Base-by-base conservation (phyloP, 2,797 vertebrate species). In the Tangara arthus region DNA sequence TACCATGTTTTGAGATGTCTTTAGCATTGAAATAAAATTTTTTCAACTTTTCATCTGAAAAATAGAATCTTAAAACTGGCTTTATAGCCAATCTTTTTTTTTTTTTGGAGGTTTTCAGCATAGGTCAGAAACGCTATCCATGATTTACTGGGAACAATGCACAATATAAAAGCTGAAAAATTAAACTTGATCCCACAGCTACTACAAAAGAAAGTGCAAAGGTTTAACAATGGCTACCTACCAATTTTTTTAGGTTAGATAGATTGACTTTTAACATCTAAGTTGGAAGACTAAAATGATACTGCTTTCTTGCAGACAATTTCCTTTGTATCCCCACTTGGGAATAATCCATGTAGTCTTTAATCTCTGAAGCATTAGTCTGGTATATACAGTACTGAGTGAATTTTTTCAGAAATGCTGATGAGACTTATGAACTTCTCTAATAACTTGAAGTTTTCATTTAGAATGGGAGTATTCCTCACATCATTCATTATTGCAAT, bases 381-480 rank as follows among this genome's bases (percentile, higher is more conserved):
- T 71, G 22, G 3, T 26, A 46, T 75, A 34, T 6, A 44, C 7
- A 66, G 6, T 13, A 64, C 4, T 37, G n/a, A 0, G 0, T 50
- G 15, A 76, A 57, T 37, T n/a, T 82, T 92, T 82, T 17, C n/a
- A 82, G 41, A 85, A 88, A 26, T 76, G 15, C 16, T 86, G 24
- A 4, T 63, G 28, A 44, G 18, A 42, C 12, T 44, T 44, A 12
- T 44, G 44, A 59, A 8, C 12, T 82, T 52, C 34, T 72, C 26
- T 44, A 77, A 32, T 60, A 22, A 68, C 13, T 15, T 66, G 13
- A 69, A 64, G 27, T 42, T 64, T 76, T 60, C 20, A 32, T 55
- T 77, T 44, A 44, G 24, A 41, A 47, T 24, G n/a, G 3, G 56
- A 76, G 4, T 42, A 23, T 16, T 41, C 41, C 41, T 41, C 41